A percentile compares a stretch with the other conserved stretches of the same genome.
phyloP scores from a whole-genome alignment of 2,113 vertebrate genomes.

The Microcebus griseorufus region DNA sequence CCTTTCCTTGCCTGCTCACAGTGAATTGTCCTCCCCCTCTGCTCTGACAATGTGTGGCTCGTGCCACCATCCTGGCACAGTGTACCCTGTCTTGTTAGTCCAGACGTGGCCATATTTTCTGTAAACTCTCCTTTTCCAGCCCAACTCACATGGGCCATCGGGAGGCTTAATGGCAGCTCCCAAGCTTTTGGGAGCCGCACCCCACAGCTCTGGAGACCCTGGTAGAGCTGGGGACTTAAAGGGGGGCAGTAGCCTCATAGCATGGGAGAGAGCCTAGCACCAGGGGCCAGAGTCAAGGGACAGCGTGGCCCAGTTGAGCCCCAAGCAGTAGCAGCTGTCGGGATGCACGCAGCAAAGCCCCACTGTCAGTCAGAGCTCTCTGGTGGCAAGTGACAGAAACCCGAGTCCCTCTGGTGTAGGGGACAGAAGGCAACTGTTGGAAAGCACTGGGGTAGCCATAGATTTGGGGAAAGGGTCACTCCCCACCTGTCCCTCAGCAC shows the following conservation, averaged over 20 bases:
- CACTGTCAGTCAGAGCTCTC: neutral
- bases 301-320: neutral
- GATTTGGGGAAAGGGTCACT: neutral
- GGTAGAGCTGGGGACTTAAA: neutral
- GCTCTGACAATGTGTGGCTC: neutral
- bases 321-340: neutral
- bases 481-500: neutral
- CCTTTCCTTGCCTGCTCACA: neutral
- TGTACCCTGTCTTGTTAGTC: neutral
- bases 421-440: neutral
- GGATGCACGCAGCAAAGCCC: neutral
- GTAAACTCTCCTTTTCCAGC: neutral
- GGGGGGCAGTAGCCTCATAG: neutral
- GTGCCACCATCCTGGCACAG: fast-evolving
- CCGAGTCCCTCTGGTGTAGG: neutral
- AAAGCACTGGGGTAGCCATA: neutral
- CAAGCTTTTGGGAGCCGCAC: neutral
- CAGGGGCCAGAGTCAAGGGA: neutral
- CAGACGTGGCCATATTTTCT: neutral
- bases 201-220: neutral
- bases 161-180: no score
- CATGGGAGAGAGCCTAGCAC: neutral
- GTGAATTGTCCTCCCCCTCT: neutral
- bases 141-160: no score
- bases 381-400: neutral